Percentiles rank a stretch among this genome's conserved stretches.
These are phyloP conservation scores for Drosophila ironensis DNA, from an alignment of 1,140 invertebrate genomes.

Conservation along the genomic window DNA sequence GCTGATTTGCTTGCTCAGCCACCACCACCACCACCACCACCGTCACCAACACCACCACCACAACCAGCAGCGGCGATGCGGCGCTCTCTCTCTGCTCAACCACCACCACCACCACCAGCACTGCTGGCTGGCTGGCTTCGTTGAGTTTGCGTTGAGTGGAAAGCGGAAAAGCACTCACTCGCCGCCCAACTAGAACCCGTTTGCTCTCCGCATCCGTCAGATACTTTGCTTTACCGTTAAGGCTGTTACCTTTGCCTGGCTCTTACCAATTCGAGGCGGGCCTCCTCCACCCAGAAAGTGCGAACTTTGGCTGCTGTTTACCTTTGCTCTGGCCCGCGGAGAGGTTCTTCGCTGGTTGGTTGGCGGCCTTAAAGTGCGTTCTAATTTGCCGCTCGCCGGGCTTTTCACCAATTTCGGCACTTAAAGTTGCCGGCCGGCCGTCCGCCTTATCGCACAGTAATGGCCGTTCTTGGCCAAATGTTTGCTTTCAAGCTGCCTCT, in stretches of 20 bases:
- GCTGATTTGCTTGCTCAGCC: slow-evolving; percentile 60
- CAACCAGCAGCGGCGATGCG: too few species aligned
- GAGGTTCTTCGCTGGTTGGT: slow-evolving; percentile 51
- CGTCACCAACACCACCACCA: slow-evolving; percentile 26
- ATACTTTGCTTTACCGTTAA: slow-evolving; percentile 66
- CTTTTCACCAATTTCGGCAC: slow-evolving; percentile 13
- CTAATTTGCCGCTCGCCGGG: slow-evolving; percentile 16
- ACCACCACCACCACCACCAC: slow-evolving; percentile 31
- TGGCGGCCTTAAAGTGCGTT: slow-evolving; percentile 58
- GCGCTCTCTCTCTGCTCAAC: slow-evolving; percentile 1
- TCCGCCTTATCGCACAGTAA: slow-evolving; percentile 13
- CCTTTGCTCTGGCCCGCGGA: slow-evolving; percentile 8
- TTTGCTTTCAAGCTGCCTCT: slow-evolving; percentile 29
- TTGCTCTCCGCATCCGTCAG: slow-evolving; percentile 61
- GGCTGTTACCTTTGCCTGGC: slow-evolving; percentile 44
- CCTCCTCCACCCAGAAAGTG: slow-evolving; percentile 61
- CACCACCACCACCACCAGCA: slow-evolving; percentile 10
- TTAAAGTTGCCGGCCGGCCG: slow-evolving; percentile 22
- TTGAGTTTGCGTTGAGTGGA: slow-evolving; percentile 34
- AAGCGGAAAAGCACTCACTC: slow-evolving; percentile 4
- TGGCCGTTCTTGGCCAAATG: slow-evolving; percentile 29
- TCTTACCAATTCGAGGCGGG: slow-evolving; percentile 55
- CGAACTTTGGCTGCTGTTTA: neutral
- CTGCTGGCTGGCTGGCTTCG: slow-evolving; percentile 2
- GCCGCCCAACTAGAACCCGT: slow-evolving; percentile 61